Conservation (phyloP, 2,113 vertebrate genomes). For the Cranoglanis bouderius region DNA sequence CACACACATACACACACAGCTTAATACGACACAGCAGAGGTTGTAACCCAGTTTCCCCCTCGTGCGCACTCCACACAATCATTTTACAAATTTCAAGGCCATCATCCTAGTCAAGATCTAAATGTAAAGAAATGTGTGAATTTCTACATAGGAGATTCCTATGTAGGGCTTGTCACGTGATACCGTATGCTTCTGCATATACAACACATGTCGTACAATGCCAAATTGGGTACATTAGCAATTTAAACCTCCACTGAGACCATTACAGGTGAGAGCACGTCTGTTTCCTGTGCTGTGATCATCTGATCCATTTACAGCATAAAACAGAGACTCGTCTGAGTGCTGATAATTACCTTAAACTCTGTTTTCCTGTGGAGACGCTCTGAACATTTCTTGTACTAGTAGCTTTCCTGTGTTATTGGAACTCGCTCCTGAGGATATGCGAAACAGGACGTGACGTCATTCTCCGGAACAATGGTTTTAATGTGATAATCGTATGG, state of each 20-base stretch:
- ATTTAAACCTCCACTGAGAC: conserved; percentile 9
- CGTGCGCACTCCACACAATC: background rate
- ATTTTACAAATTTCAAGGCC: conserved; percentile 6
- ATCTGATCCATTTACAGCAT: conserved; percentile 56
- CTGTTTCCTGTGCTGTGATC: conserved; percentile 30
- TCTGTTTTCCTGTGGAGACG: conserved; percentile 8
- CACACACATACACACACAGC: background rate
- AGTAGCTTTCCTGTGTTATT: background rate
- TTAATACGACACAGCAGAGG: background rate
- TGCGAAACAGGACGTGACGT: background rate
- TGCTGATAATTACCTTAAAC: conserved; percentile 19
- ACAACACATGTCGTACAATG: background rate
- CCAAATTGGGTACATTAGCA: background rate
- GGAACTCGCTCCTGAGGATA: background rate
- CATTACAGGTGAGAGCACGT: background rate
- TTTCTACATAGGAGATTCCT: background rate
- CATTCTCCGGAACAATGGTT: background rate
- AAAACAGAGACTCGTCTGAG: background rate
- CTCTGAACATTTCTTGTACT: background rate
- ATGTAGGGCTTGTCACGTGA: background rate
- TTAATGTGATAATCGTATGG: background rate
- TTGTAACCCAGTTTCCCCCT: background rate
- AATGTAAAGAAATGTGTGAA: too few species aligned
- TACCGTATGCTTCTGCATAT: background rate
- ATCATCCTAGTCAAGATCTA: too few species aligned